Evolutionary conservation across 2,888 invertebrate species (phyloP).

Genomic region (Itoplectis maculator): DNA sequence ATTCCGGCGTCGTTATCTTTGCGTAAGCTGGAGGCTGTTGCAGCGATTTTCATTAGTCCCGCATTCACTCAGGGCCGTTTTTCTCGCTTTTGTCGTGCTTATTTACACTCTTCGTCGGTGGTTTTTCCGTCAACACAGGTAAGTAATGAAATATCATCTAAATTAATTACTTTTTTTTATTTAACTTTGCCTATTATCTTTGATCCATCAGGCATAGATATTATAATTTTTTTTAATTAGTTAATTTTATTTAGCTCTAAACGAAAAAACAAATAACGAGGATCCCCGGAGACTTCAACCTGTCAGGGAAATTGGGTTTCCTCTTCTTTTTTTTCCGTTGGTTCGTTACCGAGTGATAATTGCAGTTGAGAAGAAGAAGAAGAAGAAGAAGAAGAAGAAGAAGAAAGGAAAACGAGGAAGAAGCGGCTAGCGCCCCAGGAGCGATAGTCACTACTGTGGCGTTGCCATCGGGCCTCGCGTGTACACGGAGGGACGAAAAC

Average conservation of each 20-base stretch:
- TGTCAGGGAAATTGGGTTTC: neutral
- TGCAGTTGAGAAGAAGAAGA: conserved; percentile 13
- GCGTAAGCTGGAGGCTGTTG: neutral
- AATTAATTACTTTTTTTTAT: neutral
- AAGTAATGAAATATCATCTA: neutral
- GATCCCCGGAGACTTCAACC: conserved; percentile 13
- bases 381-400: neutral
- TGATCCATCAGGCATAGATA: no score
- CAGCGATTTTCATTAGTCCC: conserved; percentile 10
- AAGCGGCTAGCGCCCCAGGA: conserved; percentile 12
- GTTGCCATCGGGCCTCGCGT: conserved; percentile 40
- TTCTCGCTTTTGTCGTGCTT: neutral
- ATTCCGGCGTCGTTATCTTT: neutral
- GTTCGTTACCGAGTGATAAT: neutral
- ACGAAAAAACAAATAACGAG: conserved; percentile 11
- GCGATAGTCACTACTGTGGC: neutral
- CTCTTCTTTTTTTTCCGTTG: neutral
- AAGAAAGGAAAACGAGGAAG: conserved; percentile 1
- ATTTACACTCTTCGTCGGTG: neutral
- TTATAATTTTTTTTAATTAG: no score
- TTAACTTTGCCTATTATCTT: no score
- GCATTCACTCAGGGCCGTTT: neutral
- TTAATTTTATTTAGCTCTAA: neutral
- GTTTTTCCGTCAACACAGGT: conserved; percentile 1
- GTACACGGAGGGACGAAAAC: conserved; percentile 48